Conservation (phyloP, 2,113 vertebrate genomes). For the Strix aluco region DNA sequence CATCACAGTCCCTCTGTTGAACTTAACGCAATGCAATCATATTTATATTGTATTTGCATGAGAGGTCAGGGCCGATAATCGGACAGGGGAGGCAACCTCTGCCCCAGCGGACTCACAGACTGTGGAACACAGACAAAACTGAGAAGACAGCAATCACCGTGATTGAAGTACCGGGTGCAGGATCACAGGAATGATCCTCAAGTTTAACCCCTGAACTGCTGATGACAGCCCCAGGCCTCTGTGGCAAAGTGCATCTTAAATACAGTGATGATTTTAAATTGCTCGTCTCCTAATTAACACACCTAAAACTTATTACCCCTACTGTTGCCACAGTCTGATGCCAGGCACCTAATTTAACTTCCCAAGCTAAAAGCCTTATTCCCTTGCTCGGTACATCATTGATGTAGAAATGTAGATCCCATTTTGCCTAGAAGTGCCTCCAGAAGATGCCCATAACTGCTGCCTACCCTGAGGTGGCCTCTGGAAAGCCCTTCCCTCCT, state of each 20-base stretch:
- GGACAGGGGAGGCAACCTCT: background rate
- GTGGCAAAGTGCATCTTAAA: background rate
- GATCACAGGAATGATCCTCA: background rate
- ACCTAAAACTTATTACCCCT: background rate
- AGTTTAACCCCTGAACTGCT: background rate
- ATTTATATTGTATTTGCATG: background rate
- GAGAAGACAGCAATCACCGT: background rate
- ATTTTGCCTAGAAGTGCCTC: background rate
- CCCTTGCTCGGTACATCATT: background rate
- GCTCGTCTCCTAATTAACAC: background rate
- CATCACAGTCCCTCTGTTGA: background rate
- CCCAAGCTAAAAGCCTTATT: background rate
- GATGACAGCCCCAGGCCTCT: background rate
- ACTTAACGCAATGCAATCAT: background rate
- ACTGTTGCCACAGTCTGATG: background rate
- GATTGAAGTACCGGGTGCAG: background rate
- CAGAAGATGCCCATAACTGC: background rate
- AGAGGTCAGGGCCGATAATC: too few species aligned
- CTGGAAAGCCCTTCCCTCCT: background rate
- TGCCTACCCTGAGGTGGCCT: background rate
- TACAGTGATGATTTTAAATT: background rate
- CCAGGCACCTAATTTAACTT: background rate
- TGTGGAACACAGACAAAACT: background rate
- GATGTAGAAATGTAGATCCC: background rate
- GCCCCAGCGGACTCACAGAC: background rate